phyloP scores from a whole-genome alignment of 2,113 vertebrate species.

The Catagonus wagneri region DNA sequence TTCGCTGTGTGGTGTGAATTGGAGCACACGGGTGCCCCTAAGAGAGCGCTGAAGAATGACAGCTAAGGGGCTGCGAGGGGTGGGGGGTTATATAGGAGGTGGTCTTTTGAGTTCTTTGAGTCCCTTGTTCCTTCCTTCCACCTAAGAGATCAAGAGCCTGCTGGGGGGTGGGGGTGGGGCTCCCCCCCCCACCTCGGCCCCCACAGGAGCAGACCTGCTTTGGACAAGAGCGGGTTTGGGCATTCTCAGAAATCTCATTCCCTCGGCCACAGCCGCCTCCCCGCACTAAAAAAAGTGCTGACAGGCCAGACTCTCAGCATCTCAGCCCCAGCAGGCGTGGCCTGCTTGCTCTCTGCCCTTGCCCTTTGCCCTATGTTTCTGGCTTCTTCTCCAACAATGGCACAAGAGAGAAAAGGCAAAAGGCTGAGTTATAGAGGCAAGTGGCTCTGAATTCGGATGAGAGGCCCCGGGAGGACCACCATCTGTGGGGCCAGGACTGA shows the following conservation, averaged over 20 bases:
- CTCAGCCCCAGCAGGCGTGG: not conserved
- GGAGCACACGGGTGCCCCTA: not conserved
- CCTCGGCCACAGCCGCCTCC: not conserved
- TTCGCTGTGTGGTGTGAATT: conserved; percentile 8
- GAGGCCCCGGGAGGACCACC: not conserved
- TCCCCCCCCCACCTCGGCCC: not conserved
- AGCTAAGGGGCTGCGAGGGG: not conserved
- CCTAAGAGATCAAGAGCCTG: conserved; percentile 1
- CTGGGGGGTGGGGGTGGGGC: no score
- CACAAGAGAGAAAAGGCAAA: conserved; percentile 48
- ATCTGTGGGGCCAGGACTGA: not conserved
- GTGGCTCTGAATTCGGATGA: conserved; percentile 19
- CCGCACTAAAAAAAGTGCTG: not conserved
- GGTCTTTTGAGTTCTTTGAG: conserved; percentile 39
- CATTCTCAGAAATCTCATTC: conserved; percentile 12
- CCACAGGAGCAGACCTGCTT: not conserved
- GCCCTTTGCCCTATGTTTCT: conserved; percentile 36
- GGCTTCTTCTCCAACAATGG: conserved; percentile 38
- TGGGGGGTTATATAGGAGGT: not conserved
- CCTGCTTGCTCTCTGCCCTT: not conserved
- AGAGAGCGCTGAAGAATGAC: not conserved
- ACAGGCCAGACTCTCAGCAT: not conserved
- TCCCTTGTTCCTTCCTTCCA: conserved; percentile 41
- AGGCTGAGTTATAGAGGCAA: not conserved
- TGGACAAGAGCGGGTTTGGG: not conserved